These are phyloP conservation scores for Agriopis leucophaearia DNA, from an alignment of 2,888 invertebrate genomes.

Conservation along the genomic window DNA sequence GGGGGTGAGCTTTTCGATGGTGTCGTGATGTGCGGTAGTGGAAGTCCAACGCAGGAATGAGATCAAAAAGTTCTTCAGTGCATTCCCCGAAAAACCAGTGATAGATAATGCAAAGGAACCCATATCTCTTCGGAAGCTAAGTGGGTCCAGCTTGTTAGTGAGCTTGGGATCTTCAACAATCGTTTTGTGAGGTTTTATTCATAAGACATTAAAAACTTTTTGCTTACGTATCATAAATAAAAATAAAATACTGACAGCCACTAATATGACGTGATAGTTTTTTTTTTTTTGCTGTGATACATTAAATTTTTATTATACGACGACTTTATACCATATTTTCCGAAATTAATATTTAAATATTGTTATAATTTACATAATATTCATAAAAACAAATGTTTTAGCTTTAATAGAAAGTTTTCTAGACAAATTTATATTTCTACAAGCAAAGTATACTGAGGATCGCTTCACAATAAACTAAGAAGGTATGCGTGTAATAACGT, in stretches of 20 bases:
- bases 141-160: no score
- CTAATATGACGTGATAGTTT: neutral
- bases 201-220: neutral
- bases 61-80: no score
- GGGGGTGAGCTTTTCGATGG: no score
- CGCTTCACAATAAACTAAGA: slow-evolving; percentile 22
- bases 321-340: neutral
- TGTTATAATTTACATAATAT: neutral
- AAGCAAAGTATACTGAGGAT: slow-evolving; percentile 30
- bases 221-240: neutral
- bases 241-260: neutral
- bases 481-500: slow-evolving; percentile 31
- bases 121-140: no score
- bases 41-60: no score
- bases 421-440: slow-evolving; percentile 28
- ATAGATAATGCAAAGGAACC: no score
- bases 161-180: no score
- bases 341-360: neutral
- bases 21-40: no score
- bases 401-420: slow-evolving; percentile 10
- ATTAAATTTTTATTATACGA: neutral
- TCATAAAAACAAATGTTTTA: neutral
- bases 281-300: neutral
- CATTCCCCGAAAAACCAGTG: no score
- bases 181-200: neutral